Evolutionary conservation across 1,140 invertebrate genomes (phyloP), one percentile per base, ranked within the genome.

Genomic region (Grapholita molesta): DNA sequence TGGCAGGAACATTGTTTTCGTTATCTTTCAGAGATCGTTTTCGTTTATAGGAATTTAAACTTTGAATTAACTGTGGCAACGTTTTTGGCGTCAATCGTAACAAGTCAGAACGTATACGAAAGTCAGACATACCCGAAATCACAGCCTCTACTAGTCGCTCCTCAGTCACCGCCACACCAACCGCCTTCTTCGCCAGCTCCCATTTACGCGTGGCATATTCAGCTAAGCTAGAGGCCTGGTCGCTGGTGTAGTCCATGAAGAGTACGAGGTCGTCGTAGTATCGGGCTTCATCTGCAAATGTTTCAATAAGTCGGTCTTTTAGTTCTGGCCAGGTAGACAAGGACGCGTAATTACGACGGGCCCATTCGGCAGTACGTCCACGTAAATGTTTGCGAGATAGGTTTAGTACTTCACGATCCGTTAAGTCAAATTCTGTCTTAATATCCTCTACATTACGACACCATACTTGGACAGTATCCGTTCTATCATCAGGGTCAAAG

Each of bases 381-480:
- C 65, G 69, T 7, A 82, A 25, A 21, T 76, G 73, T n/a, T n/a
- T n/a, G n/a, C n/a, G 2, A 79, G 55, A 15, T 78, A 79, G 8
- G 74, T 75, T 55, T 77, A 79, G 55, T 8, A 74, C 76, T 72
- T 79, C 74, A 15, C 75, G 77, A 3, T 61, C 30, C n/a, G 75
- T 23, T 28, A 82, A 70, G 52, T 66, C 69, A 5, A 77, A 72
- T 0, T 11, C 35, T 3, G 30, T 12, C 24, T 77, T 78, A 2
- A 53, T 80, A 53, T 76, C 66, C 28, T 78, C 74, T 0, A 81
- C 71, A 70, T 77, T 68, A 4, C 70, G 72, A 52, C 79, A 81
- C 77, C 73, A 81, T n/a, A 76, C 78, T 57, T 72, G 68, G 7
- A 80, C 73, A 24, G 78, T 76, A 69, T 78, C 76, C 9, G 76